phyloP scores from a whole-genome alignment of 1,140 invertebrate species.

The Megalopta genalis region DNA sequence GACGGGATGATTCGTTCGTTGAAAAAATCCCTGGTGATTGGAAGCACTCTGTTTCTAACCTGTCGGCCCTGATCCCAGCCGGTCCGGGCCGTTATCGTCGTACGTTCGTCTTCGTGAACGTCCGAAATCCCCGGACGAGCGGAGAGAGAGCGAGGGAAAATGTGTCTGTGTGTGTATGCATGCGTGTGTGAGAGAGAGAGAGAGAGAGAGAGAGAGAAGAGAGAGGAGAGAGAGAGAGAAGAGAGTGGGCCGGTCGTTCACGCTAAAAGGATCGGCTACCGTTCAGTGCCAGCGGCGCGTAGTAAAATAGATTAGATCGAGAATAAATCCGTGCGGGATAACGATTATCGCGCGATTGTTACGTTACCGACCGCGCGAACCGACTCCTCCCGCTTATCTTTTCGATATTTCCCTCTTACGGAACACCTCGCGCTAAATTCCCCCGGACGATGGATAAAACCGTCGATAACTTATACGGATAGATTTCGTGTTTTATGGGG shows the following conservation, averaged over 20 bases:
- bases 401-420: not conserved
- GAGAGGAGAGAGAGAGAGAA: not conserved
- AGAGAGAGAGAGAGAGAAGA: no score
- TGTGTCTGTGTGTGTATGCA: no score
- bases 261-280: slow-evolving; percentile 33
- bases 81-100: slow-evolving; percentile 54
- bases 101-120: slow-evolving; percentile 60
- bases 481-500: not conserved
- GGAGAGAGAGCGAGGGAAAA: no score
- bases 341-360: slow-evolving; percentile 25
- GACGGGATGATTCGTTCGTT: slow-evolving; percentile 21
- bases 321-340: slow-evolving; percentile 43
- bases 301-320: slow-evolving; percentile 58
- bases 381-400: not conserved
- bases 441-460: not conserved
- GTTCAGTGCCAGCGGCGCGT: slow-evolving; percentile 47
- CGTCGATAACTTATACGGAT: not conserved
- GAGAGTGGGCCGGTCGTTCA: slow-evolving; percentile 29
- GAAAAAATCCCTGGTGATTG: slow-evolving; percentile 59
- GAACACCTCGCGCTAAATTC: not conserved
- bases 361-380: not conserved
- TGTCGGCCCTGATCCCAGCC: slow-evolving; percentile 55
- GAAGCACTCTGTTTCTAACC: slow-evolving; percentile 57
- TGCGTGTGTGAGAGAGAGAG: no score
- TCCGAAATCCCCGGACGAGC: slow-evolving; percentile 31